A percentile compares a stretch with the other conserved stretches of the same genome.
These are phyloP conservation scores for Lasioglossum malachurum DNA, from an alignment of 2,888 invertebrate genomes.

Conservation along the genomic window DNA sequence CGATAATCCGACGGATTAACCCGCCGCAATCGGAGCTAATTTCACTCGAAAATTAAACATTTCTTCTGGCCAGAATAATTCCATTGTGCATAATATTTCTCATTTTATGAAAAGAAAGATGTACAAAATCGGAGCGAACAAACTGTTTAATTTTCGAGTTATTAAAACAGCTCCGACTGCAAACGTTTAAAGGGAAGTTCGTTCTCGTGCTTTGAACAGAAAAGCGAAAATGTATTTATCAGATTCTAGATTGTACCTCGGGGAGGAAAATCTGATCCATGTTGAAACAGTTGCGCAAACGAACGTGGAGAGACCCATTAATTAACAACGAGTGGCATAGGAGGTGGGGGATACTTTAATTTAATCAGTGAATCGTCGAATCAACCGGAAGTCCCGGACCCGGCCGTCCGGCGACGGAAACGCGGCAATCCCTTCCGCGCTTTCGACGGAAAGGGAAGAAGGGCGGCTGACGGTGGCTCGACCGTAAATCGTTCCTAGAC, in stretches of 20 bases:
- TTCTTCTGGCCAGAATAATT: too few relatives aligned
- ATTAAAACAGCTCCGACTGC: too few relatives aligned
- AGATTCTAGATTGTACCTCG: background rate
- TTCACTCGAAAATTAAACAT: too few relatives aligned
- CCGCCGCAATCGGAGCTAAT: too few relatives aligned
- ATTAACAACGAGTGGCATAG: background rate
- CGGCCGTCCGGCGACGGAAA: conserved; percentile 5
- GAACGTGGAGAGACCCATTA: background rate
- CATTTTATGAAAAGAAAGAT: too few relatives aligned
- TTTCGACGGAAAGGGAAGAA: conserved; percentile 47
- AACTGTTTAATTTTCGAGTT: too few relatives aligned
- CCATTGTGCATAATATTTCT: too few relatives aligned
- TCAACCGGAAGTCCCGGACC: too few relatives aligned
- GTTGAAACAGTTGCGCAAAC: background rate
- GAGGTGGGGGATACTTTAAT: background rate
- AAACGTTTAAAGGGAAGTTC: too few relatives aligned
- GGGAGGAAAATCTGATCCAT: background rate
- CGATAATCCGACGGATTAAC: too few relatives aligned
- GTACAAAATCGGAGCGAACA: too few relatives aligned
- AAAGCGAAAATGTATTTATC: background rate
- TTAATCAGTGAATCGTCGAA: background rate
- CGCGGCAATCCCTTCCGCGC: conserved; percentile 49
- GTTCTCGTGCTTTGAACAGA: too few relatives aligned
- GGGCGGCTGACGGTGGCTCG: conserved; percentile 57
- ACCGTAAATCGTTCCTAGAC: conserved; percentile 68